Evolutionary conservation across 64 coral and sea anemone species (phyloP).

Genomic region (Actinia tenebrosa): DNA sequence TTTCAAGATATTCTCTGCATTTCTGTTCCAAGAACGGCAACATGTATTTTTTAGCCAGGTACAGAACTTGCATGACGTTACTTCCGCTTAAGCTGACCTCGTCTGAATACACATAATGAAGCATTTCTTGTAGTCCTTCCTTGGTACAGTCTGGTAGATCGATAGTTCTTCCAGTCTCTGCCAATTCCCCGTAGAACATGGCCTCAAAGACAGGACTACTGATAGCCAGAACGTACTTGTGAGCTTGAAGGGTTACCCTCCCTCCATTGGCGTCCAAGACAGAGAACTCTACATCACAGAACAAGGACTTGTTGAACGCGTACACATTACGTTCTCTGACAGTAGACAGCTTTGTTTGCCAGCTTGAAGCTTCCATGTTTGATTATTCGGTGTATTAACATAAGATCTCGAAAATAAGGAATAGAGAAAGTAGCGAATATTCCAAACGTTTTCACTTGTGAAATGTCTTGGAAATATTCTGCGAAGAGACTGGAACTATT

Average conservation of each 20-base stretch:
- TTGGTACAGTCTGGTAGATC: slow-evolving; percentile 20
- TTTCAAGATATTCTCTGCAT: not conserved
- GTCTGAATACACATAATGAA: slow-evolving; percentile 20
- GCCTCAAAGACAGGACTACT: slow-evolving; percentile 38
- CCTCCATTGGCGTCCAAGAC: not conserved
- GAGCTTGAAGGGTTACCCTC: slow-evolving; percentile 8
- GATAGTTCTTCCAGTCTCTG: slow-evolving; percentile 9
- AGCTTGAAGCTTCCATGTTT: slow-evolving; percentile 5
- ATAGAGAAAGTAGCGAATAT: no score
- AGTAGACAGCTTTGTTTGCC: slow-evolving; percentile 5
- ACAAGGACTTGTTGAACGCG: slow-evolving; percentile 32
- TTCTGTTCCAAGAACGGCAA: not conserved
- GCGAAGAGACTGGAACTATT: not conserved
- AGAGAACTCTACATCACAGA: slow-evolving; percentile 31
- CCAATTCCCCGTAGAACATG: slow-evolving; percentile 40
- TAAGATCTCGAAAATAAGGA: not conserved
- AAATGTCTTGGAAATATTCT: not conserved
- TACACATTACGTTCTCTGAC: slow-evolving; percentile 22
- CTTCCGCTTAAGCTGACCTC: slow-evolving; percentile 17
- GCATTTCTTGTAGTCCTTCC: slow-evolving; percentile 8
- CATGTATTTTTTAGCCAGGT: slow-evolving; percentile 16
- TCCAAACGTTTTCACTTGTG: not conserved
- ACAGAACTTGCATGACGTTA: slow-evolving; percentile 17
- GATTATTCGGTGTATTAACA: not conserved
- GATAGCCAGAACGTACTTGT: slow-evolving; percentile 33